Evolutionary conservation across 2,113 vertebrate genomes (phyloP), one percentile per base, ranked within the genome.

Genomic region (Rhea americana): DNA sequence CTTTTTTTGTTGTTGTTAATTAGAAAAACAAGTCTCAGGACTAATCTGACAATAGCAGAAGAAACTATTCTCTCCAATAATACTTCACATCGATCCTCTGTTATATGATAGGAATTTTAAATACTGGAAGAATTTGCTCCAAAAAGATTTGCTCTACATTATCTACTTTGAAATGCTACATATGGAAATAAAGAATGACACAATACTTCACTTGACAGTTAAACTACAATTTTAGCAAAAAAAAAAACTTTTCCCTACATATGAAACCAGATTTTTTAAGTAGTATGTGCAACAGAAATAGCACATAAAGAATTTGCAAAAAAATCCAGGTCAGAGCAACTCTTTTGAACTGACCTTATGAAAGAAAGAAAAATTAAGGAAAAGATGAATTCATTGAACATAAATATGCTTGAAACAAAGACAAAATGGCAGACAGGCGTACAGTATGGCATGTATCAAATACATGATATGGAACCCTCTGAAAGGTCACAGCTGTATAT

Each of bases 21-120:
- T 87, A 91, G 72, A 91, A 77, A 94, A 90, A 9, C 19, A 63
- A 77, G 51, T 62, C 66, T 89, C 43, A 87, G 85, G 32, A 86
- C 63, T 86, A 63, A 91, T 85, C 55, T 71, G 63, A n/a, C 28
- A 85, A 48, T 17, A 83, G 35, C 56, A 87, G 68, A 82, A 87
- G 47, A 88, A 89, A 77, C 17, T 53, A 66, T 43, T 85, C 61
- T 18, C 50, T 87, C 50, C 59, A 83, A 55, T n/a, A 91, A 82
- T 43, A 67, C 30, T 87, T 76, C 67, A 62, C 8, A 51, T 17
- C 55, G 55, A 87, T 83, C 47, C 24, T 72, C 43, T 50, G 5
- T 37, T 82, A 45, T 22, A 67, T 32, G 55, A 67, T 8, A 67
- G 19, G 59, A 93, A 91, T 80, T 80, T 85, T 71, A 82, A 85